phyloP scores from a whole-genome alignment of 2,888 invertebrate genomes.

The Xiphydria camelus region DNA sequence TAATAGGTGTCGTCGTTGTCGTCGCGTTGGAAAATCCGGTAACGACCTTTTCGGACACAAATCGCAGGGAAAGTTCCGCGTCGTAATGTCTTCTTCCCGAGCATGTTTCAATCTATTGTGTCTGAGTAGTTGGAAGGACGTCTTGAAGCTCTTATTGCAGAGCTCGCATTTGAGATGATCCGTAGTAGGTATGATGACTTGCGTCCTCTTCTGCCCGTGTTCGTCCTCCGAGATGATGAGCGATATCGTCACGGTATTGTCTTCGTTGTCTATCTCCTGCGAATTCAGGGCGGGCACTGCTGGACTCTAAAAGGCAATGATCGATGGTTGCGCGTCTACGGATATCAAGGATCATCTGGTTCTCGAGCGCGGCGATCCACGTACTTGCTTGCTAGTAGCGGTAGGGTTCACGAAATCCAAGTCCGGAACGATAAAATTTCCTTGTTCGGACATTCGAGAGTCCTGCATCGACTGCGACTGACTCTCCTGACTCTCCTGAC shows the following conservation, averaged over 20 bases:
- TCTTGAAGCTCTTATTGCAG: constrained; percentile 60
- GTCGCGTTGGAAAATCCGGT: not conserved
- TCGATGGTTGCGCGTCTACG: no score
- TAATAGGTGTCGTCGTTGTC: not conserved
- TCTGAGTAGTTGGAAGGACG: constrained; percentile 53
- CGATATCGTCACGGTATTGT: constrained; percentile 57
- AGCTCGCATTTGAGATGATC: constrained; percentile 57
- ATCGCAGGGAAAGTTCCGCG: constrained; percentile 54
- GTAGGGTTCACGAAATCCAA: no score
- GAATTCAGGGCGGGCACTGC: constrained; percentile 26
- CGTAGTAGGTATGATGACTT: constrained; percentile 57
- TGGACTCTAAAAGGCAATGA: constrained; percentile 32
- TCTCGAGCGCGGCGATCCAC: no score
- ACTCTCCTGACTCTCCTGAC: constrained; percentile 27
- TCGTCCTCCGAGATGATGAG: constrained; percentile 57
- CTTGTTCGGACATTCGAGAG: constrained; percentile 29
- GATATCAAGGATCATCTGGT: no score
- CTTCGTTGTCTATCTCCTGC: constrained; percentile 49
- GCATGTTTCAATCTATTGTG: constrained; percentile 55
- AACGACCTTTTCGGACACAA: constrained; percentile 53
- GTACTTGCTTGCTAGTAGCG: no score
- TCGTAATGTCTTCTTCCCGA: constrained; percentile 55
- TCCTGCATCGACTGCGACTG: constrained; percentile 30
- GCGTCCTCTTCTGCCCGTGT: constrained; percentile 56
- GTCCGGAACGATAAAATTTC: constrained; percentile 35